Conservation (phyloP, 2,888 invertebrate species). For the Drosophila nigricruria region DNA sequence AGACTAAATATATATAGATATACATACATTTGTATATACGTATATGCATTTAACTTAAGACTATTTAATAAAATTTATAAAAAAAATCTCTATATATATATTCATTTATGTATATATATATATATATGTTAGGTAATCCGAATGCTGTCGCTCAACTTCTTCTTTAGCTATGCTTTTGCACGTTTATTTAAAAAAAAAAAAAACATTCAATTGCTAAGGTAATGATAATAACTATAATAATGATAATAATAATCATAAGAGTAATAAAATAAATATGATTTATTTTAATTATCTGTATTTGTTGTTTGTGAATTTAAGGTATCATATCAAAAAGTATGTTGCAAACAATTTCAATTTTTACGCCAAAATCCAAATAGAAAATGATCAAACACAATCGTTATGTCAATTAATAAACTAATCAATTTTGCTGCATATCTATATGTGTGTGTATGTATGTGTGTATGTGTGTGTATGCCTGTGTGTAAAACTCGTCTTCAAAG, state of each 20-base stretch:
- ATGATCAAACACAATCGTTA: neutral
- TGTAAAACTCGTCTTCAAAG: neutral
- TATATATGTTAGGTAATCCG: neutral
- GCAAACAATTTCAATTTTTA: constrained; percentile 7
- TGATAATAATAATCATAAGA: constrained; percentile 24
- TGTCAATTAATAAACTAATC: constrained; percentile 11
- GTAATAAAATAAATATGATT: constrained; percentile 39
- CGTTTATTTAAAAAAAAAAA: constrained; percentile 9
- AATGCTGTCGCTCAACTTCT: constrained; percentile 10
- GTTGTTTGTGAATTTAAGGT: neutral
- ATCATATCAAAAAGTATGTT: constrained; percentile 9
- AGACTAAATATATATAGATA: constrained; percentile 33
- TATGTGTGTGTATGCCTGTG: constrained; percentile 1
- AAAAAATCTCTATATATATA: neutral
- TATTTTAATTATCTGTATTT: constrained; percentile 20
- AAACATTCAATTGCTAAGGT: constrained; percentile 15
- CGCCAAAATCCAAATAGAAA: constrained; percentile 11
- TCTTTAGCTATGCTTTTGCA: constrained; percentile 23
- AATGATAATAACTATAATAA: neutral
- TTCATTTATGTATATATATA: constrained; percentile 2
- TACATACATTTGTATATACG: neutral
- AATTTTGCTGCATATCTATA: constrained; percentile 29
- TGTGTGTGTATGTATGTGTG: neutral
- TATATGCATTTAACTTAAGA: constrained; percentile 48
- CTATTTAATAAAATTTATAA: constrained; percentile 49